These are phyloP conservation scores for Amphipoea lucens DNA, from an alignment of 2,888 invertebrate species.

Conservation along the genomic window DNA sequence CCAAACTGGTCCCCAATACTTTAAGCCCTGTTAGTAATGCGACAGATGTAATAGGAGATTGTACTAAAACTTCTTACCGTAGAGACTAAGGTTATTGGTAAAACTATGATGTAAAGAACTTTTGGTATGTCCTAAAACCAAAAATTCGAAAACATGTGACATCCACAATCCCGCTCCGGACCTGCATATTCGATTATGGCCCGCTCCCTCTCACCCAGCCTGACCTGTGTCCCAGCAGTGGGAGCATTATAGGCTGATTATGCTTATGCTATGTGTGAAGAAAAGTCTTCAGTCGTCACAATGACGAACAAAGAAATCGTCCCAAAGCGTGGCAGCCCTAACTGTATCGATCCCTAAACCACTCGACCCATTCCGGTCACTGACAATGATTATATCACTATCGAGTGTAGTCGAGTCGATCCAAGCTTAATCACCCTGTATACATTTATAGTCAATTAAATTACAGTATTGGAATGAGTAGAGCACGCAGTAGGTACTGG, in stretches of 20 bases:
- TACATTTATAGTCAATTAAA: slow-evolving; percentile 33
- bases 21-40: slow-evolving; percentile 43
- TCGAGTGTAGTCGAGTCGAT: slow-evolving; percentile 14
- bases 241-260: not conserved
- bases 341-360: slow-evolving; percentile 21
- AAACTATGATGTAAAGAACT: not conserved
- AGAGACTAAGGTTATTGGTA: not conserved
- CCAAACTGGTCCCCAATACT: slow-evolving; percentile 42
- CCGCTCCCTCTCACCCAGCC: not conserved
- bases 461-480: slow-evolving; percentile 21
- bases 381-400: slow-evolving; percentile 45
- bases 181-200: no score
- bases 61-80: slow-evolving; percentile 5
- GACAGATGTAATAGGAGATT: slow-evolving; percentile 37
- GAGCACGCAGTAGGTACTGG: not conserved
- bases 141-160: not conserved
- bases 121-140: not conserved
- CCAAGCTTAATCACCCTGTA: slow-evolving; percentile 17
- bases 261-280: not conserved
- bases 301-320: no score
- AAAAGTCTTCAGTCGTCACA: not conserved
- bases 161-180: not conserved
- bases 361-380: slow-evolving; percentile 31
- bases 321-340: slow-evolving; percentile 12
- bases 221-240: not conserved